Evolutionary conservation across 2,113 vertebrate species (phyloP).

Genomic region (Sterrhoptilus dennistouni): DNA sequence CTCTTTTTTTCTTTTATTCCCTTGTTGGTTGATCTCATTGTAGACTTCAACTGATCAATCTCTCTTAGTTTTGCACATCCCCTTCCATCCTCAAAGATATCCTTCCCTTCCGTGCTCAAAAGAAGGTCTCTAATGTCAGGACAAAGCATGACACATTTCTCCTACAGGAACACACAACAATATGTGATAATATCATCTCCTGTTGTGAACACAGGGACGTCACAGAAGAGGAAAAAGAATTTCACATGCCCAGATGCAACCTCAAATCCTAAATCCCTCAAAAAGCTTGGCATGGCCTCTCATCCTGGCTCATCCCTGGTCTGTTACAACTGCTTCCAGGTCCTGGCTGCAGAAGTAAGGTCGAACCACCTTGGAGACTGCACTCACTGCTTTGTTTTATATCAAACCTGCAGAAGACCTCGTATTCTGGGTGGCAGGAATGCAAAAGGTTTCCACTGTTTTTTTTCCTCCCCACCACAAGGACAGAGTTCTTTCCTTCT

Average conservation of each 20-base stretch:
- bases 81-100: background rate
- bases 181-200: accelerated
- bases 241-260: background rate
- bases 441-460: background rate
- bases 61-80: background rate
- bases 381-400: background rate
- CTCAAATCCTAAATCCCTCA: background rate
- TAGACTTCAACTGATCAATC: background rate
- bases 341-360: background rate
- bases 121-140: background rate
- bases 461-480: background rate
- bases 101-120: background rate
- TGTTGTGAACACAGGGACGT: background rate
- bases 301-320: background rate
- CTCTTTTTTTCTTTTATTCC: background rate
- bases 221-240: background rate
- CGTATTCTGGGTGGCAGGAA: background rate
- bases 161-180: background rate
- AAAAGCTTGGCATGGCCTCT: background rate
- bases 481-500: background rate
- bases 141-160: background rate
- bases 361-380: background rate
- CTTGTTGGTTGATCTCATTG: background rate
- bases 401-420: background rate
- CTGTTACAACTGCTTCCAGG: background rate